These are phyloP conservation scores for Slavum lentiscoides DNA, from an alignment of 2,888 invertebrate species.

Conservation along the genomic window DNA sequence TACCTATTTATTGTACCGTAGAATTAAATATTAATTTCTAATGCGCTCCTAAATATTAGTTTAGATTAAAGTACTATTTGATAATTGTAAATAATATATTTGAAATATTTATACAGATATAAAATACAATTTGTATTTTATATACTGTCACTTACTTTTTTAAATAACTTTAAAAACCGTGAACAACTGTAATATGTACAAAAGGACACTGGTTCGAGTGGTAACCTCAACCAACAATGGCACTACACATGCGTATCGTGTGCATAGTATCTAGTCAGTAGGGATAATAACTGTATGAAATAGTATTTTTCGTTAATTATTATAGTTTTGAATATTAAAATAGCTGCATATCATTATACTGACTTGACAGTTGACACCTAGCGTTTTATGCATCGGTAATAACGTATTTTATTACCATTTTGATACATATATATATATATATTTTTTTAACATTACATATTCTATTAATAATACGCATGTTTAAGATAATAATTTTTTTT, in stretches of 20 bases:
- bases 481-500: too few species aligned
- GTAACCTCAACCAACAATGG: not conserved
- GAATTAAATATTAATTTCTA: not conserved
- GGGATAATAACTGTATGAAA: not conserved
- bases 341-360: conserved; percentile 11
- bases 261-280: not conserved
- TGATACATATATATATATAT: not conserved
- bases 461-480: not conserved
- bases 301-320: conserved; percentile 25
- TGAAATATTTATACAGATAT: not conserved
- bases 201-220: not conserved
- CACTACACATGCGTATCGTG: not conserved
- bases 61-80: not conserved
- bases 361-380: conserved; percentile 36
- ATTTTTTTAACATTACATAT: not conserved
- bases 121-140: not conserved
- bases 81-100: not conserved
- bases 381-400: conserved; percentile 15
- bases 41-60: not conserved
- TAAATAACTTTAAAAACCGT: not conserved
- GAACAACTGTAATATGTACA: not conserved
- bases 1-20: not conserved
- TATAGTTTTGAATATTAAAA: conserved; percentile 36
- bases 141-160: not conserved
- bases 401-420: conserved; percentile 19